A percentile compares a stretch with the other conserved stretches of the same genome.
Evolutionary conservation across 2,888 invertebrate species (phyloP).

Genomic region (Cerastoderma edule): DNA sequence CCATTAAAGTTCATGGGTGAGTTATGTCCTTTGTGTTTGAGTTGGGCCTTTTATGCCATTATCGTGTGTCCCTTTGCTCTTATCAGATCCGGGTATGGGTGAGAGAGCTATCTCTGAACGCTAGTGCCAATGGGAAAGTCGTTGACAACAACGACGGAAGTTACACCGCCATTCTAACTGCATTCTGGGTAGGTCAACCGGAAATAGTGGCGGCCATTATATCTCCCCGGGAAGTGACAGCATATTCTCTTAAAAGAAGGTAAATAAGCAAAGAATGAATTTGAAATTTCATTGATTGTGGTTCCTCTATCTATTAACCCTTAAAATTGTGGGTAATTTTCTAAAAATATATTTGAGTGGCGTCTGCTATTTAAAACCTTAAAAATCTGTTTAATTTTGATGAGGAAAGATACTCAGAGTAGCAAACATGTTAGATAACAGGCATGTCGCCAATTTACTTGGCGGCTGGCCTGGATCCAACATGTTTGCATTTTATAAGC

Average conservation of each 20-base stretch:
- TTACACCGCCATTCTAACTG: slow-evolving; percentile 39
- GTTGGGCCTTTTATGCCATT: no score
- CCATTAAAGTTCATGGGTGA: no score
- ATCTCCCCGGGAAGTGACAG: slow-evolving; percentile 39
- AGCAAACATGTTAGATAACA: background rate
- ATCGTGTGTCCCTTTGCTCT: no score
- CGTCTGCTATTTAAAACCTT: background rate
- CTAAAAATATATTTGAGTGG: background rate
- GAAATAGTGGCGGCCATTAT: slow-evolving; percentile 39
- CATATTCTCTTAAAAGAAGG: slow-evolving; percentile 40
- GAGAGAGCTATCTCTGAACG: slow-evolving; percentile 25
- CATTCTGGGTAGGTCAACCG: slow-evolving; percentile 47
- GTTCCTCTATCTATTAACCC: background rate
- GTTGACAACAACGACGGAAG: slow-evolving; percentile 45
- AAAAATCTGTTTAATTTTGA: background rate
- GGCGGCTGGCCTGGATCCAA: no score
- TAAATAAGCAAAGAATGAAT: background rate
- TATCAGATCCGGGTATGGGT: slow-evolving; percentile 45
- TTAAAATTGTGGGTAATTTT: background rate
- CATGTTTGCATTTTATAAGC: no score
- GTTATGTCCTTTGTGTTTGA: no score
- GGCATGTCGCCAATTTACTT: no score
- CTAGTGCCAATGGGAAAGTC: slow-evolving; percentile 33
- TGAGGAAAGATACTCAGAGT: background rate
- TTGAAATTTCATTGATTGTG: background rate